Evolutionary conservation across 2,113 vertebrate species (phyloP).

Genomic region (Scolopax mira): DNA sequence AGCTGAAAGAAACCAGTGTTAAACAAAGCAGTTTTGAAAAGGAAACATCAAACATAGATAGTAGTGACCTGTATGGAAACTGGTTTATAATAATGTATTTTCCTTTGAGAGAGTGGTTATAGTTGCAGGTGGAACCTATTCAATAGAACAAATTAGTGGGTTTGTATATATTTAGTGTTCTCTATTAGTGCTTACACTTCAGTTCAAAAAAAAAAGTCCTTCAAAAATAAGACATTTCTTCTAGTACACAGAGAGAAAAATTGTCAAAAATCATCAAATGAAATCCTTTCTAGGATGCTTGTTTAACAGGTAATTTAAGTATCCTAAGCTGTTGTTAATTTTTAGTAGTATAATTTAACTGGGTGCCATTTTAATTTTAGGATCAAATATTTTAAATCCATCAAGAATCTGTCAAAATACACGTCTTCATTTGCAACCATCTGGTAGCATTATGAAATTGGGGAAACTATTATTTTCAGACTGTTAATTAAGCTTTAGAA

Average conservation of each 20-base stretch:
- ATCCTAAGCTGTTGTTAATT: neutral
- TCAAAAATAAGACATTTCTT: neutral
- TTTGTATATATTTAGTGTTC: neutral
- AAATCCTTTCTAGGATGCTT: neutral
- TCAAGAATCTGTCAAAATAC: neutral
- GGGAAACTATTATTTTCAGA: neutral
- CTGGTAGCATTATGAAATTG: neutral
- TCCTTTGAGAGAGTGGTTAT: neutral
- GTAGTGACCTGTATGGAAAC: neutral
- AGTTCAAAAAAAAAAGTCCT: neutral
- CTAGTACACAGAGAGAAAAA: neutral
- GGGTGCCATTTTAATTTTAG: neutral
- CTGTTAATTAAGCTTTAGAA: neutral
- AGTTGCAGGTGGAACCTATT: neutral
- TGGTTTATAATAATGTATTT: neutral
- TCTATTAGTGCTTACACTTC: neutral
- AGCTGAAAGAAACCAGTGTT: constrained; percentile 8
- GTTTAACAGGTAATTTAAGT: neutral
- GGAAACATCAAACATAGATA: neutral
- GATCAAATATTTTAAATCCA: neutral
- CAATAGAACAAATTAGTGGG: neutral
- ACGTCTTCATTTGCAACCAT: neutral
- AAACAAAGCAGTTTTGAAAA: constrained; percentile 8
- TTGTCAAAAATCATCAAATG: neutral
- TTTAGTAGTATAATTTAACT: neutral